Evolutionary conservation across 2,888 invertebrate genomes (phyloP).

Genomic region (Eurois occulta): DNA sequence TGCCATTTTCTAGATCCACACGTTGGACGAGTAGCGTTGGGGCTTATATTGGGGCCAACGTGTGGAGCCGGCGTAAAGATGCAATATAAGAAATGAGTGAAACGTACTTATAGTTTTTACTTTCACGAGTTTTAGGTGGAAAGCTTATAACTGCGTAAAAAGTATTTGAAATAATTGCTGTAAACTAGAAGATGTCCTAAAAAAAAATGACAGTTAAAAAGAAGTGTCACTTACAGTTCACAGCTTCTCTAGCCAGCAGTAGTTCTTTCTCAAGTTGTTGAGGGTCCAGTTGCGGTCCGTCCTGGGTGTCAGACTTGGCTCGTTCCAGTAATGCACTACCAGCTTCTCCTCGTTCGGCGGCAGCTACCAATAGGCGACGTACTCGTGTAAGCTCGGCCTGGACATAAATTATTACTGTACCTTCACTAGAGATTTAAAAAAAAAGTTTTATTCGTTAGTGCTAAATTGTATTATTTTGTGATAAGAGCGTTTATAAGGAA

Average conservation of each 20-base stretch:
- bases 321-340: constrained; percentile 88
- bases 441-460: background rate
- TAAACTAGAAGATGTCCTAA: background rate
- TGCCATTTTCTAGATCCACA: too few species aligned
- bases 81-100: background rate
- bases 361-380: constrained; percentile 92
- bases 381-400: constrained; percentile 93
- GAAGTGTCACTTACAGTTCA: constrained; percentile 87
- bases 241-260: constrained; percentile 94
- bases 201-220: background rate
- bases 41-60: too few species aligned
- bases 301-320: constrained; percentile 86
- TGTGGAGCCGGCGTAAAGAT: too few species aligned
- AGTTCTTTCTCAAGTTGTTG: constrained; percentile 93
- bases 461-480: background rate
- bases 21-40: too few species aligned
- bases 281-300: constrained; percentile 87
- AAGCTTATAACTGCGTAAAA: background rate
- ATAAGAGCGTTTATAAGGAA: background rate
- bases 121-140: background rate
- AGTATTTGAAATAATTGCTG: background rate
- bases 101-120: background rate
- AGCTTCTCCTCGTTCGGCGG: constrained; percentile 90
- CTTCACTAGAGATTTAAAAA: background rate
- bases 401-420: constrained; percentile 6